These are phyloP conservation scores for Apodemia mormo DNA, from an alignment of 2,888 invertebrate genomes.

Conservation along the genomic window DNA sequence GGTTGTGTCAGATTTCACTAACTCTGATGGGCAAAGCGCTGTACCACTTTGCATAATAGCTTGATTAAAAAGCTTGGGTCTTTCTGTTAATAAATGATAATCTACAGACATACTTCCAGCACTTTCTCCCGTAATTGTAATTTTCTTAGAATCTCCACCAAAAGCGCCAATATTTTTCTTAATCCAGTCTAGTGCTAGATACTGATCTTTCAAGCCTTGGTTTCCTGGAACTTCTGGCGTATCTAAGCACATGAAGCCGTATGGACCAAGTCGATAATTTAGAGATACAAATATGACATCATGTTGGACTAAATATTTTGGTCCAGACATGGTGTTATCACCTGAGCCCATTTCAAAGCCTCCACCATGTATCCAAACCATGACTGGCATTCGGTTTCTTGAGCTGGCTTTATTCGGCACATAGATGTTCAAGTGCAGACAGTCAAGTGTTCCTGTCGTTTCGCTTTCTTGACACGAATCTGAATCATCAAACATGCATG, in stretches of 20 bases:
- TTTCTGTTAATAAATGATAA: constrained; percentile 41
- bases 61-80: constrained; percentile 43
- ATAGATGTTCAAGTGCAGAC: constrained; percentile 83
- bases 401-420: constrained; percentile 58
- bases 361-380: constrained; percentile 66
- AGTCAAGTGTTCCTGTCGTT: constrained; percentile 66
- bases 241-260: constrained; percentile 47
- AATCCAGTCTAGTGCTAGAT: constrained; percentile 46
- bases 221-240: constrained; percentile 48
- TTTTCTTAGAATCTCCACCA: constrained; percentile 43
- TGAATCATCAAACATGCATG: not conserved
- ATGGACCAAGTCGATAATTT: constrained; percentile 47
- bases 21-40: constrained; percentile 33
- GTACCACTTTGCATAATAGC: constrained; percentile 47
- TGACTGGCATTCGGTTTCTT: constrained; percentile 47
- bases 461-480: constrained; percentile 34
- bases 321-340: not conserved
- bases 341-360: constrained; percentile 53
- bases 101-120: constrained; percentile 37
- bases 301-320: constrained; percentile 33
- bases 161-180: constrained; percentile 46
- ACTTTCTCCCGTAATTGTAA: constrained; percentile 47
- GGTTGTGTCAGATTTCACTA: constrained; percentile 36
- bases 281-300: constrained; percentile 45
- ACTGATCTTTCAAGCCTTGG: constrained; percentile 49